A percentile compares a stretch with the other conserved stretches of the same genome.
Conservation (phyloP, 1,140 invertebrate genomes). For the Drosophila burlai region DNA sequence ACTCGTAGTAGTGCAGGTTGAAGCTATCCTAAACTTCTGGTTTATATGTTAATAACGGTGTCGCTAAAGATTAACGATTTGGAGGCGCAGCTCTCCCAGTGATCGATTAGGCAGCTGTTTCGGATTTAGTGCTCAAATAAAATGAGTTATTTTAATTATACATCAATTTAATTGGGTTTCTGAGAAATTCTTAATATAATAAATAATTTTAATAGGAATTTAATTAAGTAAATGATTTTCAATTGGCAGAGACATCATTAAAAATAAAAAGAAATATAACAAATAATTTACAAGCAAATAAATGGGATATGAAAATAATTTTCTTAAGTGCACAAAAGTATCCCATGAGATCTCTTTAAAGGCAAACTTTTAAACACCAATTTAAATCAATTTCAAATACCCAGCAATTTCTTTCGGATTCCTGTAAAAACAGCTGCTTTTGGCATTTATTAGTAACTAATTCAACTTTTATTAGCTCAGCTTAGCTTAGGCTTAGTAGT, state of each 20-base stretch:
- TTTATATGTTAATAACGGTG: constrained; percentile 37
- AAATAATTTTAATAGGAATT: too few species aligned
- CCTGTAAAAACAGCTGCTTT: too few species aligned
- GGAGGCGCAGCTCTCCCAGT: constrained; percentile 13
- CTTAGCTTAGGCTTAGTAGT: neutral
- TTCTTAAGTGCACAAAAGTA: too few species aligned
- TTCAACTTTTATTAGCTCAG: neutral
- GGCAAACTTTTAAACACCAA: too few species aligned
- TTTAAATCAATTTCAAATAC: neutral
- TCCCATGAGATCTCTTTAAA: neutral
- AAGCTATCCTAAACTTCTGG: constrained; percentile 31
- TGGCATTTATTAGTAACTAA: neutral
- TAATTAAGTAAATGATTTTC: neutral
- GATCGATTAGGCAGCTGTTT: constrained; percentile 1
- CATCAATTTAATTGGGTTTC: neutral
- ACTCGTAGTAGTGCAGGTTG: constrained; percentile 43
- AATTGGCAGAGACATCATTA: neutral
- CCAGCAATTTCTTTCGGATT: neutral
- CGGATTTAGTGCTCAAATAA: neutral
- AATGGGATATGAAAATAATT: neutral
- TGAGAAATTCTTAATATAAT: neutral
- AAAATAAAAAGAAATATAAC: neutral
- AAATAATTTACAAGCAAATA: too few species aligned
- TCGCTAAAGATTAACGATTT: constrained; percentile 14
- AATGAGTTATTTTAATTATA: constrained; percentile 4